Conservation (phyloP, 2,797 vertebrate species). For the Sebastes vulpes region DNA sequence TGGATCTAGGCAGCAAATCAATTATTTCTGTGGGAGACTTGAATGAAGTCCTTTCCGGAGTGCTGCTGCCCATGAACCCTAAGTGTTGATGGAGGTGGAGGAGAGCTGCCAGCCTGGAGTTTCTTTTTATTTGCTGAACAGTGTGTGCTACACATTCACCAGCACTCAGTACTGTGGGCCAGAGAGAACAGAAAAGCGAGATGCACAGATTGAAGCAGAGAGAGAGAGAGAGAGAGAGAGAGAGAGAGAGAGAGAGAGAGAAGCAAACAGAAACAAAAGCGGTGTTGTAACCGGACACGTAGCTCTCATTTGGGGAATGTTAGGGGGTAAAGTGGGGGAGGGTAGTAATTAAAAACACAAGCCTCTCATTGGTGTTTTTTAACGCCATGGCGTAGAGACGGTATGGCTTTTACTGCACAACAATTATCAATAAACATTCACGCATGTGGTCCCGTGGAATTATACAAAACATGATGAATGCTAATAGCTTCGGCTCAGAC, state of each 20-base stretch:
- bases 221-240: conserved; percentile 7
- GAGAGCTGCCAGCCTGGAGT: conserved; percentile 28
- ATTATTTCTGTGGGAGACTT: conserved; percentile 24
- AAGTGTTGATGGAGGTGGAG: conserved; percentile 34
- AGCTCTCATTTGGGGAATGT: conserved; percentile 70
- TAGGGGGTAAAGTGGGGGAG: conserved; percentile 45
- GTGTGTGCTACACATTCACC: conserved; percentile 30
- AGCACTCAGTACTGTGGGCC: conserved; percentile 17
- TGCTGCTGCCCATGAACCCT: conserved; percentile 22
- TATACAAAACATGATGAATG: conserved; percentile 24
- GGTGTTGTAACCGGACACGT: conserved; percentile 70
- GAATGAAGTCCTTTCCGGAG: conserved; percentile 13
- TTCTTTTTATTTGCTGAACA: conserved; percentile 50
- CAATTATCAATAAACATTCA: conserved; percentile 45
- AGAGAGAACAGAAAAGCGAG: conserved; percentile 15
- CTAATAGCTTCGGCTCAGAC: conserved; percentile 42
- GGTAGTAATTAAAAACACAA: conserved; percentile 80
- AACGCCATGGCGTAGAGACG: conserved; percentile 23
- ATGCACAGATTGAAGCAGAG: conserved; percentile 24
- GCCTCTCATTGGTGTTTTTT: conserved; percentile 55
- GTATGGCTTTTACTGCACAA: conserved; percentile 53
- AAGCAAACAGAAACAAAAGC: conserved; percentile 65
- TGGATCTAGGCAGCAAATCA: conserved; percentile 27
- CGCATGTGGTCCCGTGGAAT: conserved; percentile 21
- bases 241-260: conserved; percentile 4